phyloP scores from a whole-genome alignment of 2,888 invertebrate species.

The Cheilosia soror region DNA sequence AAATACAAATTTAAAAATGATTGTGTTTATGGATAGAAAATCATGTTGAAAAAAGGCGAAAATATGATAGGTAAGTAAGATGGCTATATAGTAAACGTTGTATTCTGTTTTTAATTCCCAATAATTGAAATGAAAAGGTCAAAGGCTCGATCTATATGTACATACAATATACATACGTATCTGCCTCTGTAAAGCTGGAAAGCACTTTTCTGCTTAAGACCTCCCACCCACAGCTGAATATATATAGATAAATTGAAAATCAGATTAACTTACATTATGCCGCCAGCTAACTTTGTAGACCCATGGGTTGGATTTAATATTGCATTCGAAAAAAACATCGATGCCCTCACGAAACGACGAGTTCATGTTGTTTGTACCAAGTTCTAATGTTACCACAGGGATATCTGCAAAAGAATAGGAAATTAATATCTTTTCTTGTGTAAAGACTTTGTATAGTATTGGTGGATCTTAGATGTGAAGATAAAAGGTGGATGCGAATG shows the following conservation, averaged over 20 bases:
- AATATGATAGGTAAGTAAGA: too few species aligned
- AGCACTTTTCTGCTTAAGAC: too few species aligned
- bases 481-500: neutral
- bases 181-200: too few species aligned
- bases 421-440: constrained; percentile 2
- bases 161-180: too few species aligned
- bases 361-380: constrained; percentile 91
- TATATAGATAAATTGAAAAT: constrained; percentile 13
- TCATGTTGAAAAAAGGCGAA: too few species aligned
- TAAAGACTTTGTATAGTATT: neutral
- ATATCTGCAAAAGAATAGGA: constrained; percentile 87
- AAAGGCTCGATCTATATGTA: too few species aligned
- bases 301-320: constrained; percentile 94
- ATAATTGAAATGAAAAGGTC: too few species aligned
- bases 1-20: neutral
- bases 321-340: constrained; percentile 96
- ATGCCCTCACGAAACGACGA: constrained; percentile 93
- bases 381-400: constrained; percentile 91
- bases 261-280: constrained; percentile 87
- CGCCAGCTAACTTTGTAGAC: constrained; percentile 91
- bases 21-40: too few species aligned
- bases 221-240: neutral
- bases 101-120: too few species aligned
- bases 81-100: too few species aligned
- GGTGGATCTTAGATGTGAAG: neutral